Evolutionary conservation across 2,797 vertebrate genomes (phyloP).

Genomic region (Synaphobranchus kaupii): DNA sequence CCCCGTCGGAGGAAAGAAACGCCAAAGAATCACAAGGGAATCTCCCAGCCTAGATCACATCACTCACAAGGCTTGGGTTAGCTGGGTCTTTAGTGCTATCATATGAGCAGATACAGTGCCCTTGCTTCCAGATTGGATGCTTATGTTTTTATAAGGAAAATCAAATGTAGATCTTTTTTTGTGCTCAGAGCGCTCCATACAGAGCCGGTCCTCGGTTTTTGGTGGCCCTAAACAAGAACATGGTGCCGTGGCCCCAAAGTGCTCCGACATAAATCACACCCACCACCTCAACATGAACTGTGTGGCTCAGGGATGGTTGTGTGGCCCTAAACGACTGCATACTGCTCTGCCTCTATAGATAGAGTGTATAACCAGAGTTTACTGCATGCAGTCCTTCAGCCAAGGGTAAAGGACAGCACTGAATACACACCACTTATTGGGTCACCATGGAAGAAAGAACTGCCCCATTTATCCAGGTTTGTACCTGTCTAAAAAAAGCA

Average conservation of each 20-base stretch:
- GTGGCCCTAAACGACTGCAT: background rate
- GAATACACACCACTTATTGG: background rate
- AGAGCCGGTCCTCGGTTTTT: no score
- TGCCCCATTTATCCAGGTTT: slow-evolving; percentile 3
- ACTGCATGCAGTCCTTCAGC: background rate
- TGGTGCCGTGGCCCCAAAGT: background rate
- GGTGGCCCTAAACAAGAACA: background rate
- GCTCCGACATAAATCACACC: background rate
- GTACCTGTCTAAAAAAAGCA: slow-evolving; percentile 2
- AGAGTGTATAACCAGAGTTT: background rate
- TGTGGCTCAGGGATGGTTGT: background rate
- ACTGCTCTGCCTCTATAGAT: background rate
- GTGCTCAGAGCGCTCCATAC: background rate
- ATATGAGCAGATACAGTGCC: background rate
- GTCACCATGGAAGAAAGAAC: background rate
- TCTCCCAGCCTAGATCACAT: slow-evolving; percentile 1
- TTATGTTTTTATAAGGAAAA: background rate
- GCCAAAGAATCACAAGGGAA: background rate
- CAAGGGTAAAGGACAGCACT: background rate
- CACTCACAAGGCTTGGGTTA: background rate
- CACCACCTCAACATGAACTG: background rate
- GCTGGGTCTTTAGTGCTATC: background rate
- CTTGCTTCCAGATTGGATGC: background rate
- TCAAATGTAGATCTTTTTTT: background rate
- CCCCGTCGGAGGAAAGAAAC: background rate